phyloP scores from a whole-genome alignment of 2,888 invertebrate species.

The Napeogenes sylphis region DNA sequence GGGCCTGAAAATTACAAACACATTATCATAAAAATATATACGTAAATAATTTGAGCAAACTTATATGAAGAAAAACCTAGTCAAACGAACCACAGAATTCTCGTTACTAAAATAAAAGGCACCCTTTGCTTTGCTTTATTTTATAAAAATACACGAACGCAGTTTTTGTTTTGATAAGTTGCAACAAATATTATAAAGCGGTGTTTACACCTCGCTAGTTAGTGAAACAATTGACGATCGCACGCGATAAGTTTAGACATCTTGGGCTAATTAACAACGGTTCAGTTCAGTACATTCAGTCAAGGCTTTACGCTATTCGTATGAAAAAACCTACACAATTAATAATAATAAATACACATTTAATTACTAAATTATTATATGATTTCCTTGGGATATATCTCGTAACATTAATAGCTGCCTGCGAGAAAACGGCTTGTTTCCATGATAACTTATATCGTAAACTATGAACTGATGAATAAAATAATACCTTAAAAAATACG shows the following conservation, averaged over 20 bases:
- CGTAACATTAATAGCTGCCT: constrained; percentile 59
- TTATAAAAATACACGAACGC: not conserved
- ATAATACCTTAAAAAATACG: constrained; percentile 11
- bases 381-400: constrained; percentile 24
- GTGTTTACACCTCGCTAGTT: too few species aligned
- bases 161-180: not conserved
- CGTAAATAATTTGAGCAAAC: not conserved
- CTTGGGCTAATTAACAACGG: constrained; percentile 52
- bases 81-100: constrained; percentile 4
- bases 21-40: not conserved
- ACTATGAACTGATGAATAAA: constrained; percentile 3
- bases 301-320: constrained; percentile 50
- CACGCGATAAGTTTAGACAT: constrained; percentile 44
- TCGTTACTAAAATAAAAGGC: not conserved
- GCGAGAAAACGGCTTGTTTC: constrained; percentile 49
- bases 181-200: too few species aligned
- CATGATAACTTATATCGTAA: constrained; percentile 17
- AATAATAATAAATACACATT: constrained; percentile 18
- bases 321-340: constrained; percentile 39
- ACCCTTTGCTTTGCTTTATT: constrained; percentile 1
- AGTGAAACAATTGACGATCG: too few species aligned
- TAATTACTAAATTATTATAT: constrained; percentile 34
- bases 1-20: not conserved
- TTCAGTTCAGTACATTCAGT: constrained; percentile 43
- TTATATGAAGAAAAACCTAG: not conserved